A percentile compares a stretch with the other conserved stretches of the same genome.
These are phyloP conservation scores for Coelogynopora nodosa DNA, from an alignment of 2,888 invertebrate genomes.

Conservation along the genomic window DNA sequence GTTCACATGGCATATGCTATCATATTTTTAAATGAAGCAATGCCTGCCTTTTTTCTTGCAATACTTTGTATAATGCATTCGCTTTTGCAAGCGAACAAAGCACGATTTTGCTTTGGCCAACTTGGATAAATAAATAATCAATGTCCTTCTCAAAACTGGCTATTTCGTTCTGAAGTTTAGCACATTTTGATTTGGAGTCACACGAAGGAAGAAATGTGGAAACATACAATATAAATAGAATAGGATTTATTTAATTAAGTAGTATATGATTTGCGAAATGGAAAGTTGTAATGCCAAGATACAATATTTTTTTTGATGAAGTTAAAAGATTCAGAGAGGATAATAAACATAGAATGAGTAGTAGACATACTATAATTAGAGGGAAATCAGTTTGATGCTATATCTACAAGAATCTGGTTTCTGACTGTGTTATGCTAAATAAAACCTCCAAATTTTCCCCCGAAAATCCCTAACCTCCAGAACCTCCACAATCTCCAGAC, in stretches of 20 bases:
- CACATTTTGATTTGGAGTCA: too few species aligned
- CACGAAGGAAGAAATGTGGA: too few species aligned
- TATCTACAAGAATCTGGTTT: not conserved
- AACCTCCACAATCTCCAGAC: not conserved
- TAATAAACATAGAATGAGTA: not conserved
- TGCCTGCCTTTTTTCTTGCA: too few species aligned
- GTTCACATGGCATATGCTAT: not conserved
- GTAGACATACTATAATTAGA: not conserved
- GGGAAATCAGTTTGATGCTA: not conserved
- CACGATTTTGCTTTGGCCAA: too few species aligned
- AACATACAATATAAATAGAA: not conserved
- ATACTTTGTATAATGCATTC: too few species aligned
- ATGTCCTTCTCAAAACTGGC: too few species aligned
- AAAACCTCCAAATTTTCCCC: not conserved
- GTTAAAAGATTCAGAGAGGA: not conserved
- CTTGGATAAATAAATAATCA: too few species aligned
- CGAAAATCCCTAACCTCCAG: not conserved
- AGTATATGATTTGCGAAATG: not conserved
- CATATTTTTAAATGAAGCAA: not conserved
- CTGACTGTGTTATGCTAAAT: not conserved
- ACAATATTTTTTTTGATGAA: not conserved
- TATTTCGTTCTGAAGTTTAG: too few species aligned
- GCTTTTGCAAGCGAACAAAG: too few species aligned
- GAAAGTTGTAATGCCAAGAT: not conserved
- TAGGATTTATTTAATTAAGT: not conserved